Conservation (phyloP, 2,888 invertebrate species). For the Norana najaformis region DNA sequence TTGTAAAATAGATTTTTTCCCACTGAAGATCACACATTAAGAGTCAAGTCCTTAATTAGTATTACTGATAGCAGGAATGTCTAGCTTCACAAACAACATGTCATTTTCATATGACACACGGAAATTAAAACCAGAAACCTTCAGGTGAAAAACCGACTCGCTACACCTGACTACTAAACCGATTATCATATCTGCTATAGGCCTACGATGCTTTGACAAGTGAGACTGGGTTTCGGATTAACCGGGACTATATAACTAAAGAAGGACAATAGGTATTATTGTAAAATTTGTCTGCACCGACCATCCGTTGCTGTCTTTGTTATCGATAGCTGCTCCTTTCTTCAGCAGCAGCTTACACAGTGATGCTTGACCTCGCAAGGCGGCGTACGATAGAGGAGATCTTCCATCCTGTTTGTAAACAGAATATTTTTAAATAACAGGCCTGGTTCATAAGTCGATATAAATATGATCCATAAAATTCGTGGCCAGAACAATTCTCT, state of each 20-base stretch:
- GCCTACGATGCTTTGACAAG: not conserved
- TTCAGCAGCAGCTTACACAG: conserved; percentile 53
- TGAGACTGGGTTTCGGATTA: not conserved
- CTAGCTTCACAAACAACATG: not conserved
- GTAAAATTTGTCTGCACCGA: not conserved
- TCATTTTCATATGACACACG: not conserved
- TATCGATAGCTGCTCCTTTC: conserved; percentile 51
- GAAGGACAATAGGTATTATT: not conserved
- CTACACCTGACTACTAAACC: too few relatives aligned
- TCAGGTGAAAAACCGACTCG: not conserved
- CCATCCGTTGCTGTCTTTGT: conserved; percentile 45
- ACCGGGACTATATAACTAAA: not conserved
- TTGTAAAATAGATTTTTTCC: not conserved
- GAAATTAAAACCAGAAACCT: not conserved
- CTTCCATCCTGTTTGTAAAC: not conserved
- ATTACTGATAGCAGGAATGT: not conserved
- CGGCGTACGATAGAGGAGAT: conserved; percentile 43
- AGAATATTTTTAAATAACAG: not conserved
- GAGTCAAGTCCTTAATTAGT: not conserved
- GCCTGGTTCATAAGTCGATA: not conserved
- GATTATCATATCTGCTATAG: not conserved
- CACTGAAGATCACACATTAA: not conserved
- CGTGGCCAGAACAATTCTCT: too few relatives aligned
- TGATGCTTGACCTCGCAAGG: conserved; percentile 51
- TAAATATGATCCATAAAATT: not conserved